Conservation (phyloP, 92 coral and sea anemone genomes). For the Bergia sp. region DNA sequence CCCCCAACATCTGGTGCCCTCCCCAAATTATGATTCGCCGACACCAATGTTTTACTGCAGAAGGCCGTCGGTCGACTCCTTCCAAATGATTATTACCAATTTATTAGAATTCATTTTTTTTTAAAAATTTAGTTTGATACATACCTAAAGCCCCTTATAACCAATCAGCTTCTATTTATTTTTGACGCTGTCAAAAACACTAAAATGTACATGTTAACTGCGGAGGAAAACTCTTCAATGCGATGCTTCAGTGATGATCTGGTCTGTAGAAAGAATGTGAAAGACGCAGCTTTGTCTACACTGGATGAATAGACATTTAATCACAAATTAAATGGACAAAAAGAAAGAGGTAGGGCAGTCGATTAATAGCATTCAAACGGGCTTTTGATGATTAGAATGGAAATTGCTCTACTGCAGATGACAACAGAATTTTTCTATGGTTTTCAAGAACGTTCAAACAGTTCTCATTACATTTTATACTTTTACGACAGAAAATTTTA, state of each 20-base stretch:
- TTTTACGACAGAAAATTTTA: not conserved
- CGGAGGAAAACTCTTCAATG: not conserved
- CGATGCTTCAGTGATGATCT: not conserved
- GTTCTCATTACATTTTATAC: too few relatives aligned
- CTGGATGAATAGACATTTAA: not conserved
- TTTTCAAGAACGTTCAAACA: too few relatives aligned
- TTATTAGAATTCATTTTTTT: not conserved
- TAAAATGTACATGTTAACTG: not conserved
- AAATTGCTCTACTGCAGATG: not conserved
- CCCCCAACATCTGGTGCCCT: not conserved
- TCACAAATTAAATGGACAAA: conserved; percentile 24
- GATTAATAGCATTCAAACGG: not conserved
- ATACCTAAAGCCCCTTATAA: not conserved
- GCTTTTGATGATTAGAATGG: not conserved
- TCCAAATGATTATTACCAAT: not conserved
- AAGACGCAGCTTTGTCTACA: not conserved
- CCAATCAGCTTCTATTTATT: conserved; percentile 32
- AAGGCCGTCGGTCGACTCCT: not conserved
- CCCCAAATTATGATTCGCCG: too few relatives aligned
- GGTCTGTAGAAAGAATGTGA: not conserved
- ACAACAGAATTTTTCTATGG: not conserved
- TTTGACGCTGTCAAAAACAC: not conserved
- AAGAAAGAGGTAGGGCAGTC: conserved; percentile 28
- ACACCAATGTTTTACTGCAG: not conserved
- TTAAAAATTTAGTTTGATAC: too few relatives aligned